Conservation (phyloP, 2,113 vertebrate species). For the Nymphicus hollandicus region DNA sequence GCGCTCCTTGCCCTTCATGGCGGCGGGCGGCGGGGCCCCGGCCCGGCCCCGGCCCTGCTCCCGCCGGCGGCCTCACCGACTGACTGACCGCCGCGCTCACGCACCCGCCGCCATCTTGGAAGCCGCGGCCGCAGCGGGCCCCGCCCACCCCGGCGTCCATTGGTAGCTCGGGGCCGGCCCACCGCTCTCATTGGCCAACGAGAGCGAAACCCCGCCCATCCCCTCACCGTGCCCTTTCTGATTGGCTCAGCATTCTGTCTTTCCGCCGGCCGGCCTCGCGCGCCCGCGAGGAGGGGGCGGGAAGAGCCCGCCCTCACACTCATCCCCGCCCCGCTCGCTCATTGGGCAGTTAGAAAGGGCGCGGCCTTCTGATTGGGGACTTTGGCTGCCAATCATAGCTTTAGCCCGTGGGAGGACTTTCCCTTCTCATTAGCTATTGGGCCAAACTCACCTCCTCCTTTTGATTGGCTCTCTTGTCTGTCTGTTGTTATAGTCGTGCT, state of each 20-base stretch:
- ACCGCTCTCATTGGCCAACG: not conserved
- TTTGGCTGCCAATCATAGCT: fast-evolving
- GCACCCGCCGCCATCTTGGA: constrained; percentile 80
- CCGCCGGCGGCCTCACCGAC: constrained; percentile 53
- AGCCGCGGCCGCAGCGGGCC: constrained; percentile 41
- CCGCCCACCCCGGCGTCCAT: constrained; percentile 27
- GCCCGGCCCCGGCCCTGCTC: not conserved
- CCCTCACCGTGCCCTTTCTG: fast-evolving
- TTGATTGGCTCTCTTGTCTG: not conserved
- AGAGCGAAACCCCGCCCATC: fast-evolving
- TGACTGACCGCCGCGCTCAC: constrained; percentile 68
- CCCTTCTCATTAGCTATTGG: not conserved
- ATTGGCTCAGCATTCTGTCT: not conserved
- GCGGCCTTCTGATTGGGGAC: not conserved
- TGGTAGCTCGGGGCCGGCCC: not conserved
- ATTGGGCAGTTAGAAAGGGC: constrained; percentile 22
- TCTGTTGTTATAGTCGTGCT: not conserved
- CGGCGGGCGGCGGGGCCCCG: constrained; percentile 23
- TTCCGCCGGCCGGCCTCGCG: not conserved
- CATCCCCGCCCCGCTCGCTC: not conserved
- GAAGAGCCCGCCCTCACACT: not conserved
- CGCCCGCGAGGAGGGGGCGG: not conserved
- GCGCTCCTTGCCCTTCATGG: constrained; percentile 95
- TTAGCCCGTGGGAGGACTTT: not conserved
- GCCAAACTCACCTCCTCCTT: fast-evolving